Conservation (phyloP, 2,888 invertebrate genomes). For the Tubulanus polymorphus region DNA sequence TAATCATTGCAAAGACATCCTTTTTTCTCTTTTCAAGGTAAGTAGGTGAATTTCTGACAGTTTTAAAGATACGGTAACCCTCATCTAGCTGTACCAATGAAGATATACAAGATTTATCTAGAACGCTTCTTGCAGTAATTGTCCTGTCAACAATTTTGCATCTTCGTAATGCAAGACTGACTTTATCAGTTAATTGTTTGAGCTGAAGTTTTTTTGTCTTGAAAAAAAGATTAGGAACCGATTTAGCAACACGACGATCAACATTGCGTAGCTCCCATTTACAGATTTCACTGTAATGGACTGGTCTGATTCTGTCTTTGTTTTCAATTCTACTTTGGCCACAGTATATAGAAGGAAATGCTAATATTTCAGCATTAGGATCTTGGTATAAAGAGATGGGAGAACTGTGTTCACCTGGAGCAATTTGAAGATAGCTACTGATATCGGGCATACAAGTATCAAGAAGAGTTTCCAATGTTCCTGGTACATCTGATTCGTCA, state of each 20-base stretch:
- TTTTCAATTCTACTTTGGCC: conserved; percentile 10
- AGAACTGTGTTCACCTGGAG: neutral
- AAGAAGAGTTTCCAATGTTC: neutral
- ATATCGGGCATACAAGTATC: too few species aligned
- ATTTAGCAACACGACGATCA: conserved; percentile 11
- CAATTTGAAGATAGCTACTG: too few species aligned
- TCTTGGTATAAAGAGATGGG: conserved; percentile 1
- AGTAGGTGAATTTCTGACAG: conserved; percentile 21
- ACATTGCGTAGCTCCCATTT: conserved; percentile 12
- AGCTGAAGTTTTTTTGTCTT: conserved; percentile 19
- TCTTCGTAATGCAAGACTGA: conserved; percentile 14
- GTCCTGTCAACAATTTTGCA: conserved; percentile 18
- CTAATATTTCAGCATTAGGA: conserved; percentile 9
- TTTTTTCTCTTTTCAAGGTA: conserved; percentile 25
- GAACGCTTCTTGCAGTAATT: conserved; percentile 26
- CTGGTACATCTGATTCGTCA: neutral
- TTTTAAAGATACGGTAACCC: conserved; percentile 18
- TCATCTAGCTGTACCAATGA: conserved; percentile 15
- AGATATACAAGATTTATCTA: conserved; percentile 3
- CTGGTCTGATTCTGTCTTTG: conserved; percentile 6
- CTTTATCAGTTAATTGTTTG: conserved; percentile 18
- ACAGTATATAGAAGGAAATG: conserved; percentile 15
- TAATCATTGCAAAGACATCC: conserved; percentile 25
- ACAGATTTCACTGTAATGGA: conserved; percentile 9
- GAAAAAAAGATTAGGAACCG: conserved; percentile 17